Evolutionary conservation across 2,888 invertebrate genomes (phyloP).

Genomic region (Crematogaster levior): DNA sequence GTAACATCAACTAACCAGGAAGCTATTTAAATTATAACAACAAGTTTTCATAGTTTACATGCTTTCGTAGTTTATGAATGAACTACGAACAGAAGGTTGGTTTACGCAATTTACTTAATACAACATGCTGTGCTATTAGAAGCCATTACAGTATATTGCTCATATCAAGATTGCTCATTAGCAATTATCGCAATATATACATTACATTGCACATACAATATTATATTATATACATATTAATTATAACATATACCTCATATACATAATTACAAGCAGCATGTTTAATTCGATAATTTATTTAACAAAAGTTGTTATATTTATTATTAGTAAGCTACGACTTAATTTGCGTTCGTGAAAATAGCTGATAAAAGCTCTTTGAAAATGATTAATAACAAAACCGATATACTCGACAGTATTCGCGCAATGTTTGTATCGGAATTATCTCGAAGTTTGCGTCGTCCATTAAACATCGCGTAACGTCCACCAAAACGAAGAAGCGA

Average conservation of each 20-base stretch:
- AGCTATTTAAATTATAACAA: neutral
- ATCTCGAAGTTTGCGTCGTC: conserved; percentile 35
- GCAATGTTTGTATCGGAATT: conserved; percentile 20
- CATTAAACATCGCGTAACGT: conserved; percentile 42
- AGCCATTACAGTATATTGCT: neutral
- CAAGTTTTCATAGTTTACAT: too few species aligned
- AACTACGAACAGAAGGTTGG: neutral
- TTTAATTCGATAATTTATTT: conserved; percentile 16
- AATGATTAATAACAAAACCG: conserved; percentile 26
- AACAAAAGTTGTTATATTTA: neutral
- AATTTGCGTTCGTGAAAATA: neutral
- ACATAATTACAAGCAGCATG: neutral
- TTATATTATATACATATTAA: too few species aligned
- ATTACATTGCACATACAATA: too few species aligned
- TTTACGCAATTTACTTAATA: conserved; percentile 12
- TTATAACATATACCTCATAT: neutral
- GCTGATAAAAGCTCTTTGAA: neutral
- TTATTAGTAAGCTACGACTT: neutral
- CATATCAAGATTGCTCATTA: neutral
- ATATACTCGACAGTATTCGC: conserved; percentile 2
- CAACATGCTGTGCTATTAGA: neutral
- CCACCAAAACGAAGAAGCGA: neutral
- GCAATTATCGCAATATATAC: conserved; percentile 10
- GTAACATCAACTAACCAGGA: neutral
- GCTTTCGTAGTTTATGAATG: neutral